Percentiles rank a stretch among this genome's conserved stretches.
Conservation (phyloP, 2,113 vertebrate genomes). For the Eonycteris spelaea region DNA sequence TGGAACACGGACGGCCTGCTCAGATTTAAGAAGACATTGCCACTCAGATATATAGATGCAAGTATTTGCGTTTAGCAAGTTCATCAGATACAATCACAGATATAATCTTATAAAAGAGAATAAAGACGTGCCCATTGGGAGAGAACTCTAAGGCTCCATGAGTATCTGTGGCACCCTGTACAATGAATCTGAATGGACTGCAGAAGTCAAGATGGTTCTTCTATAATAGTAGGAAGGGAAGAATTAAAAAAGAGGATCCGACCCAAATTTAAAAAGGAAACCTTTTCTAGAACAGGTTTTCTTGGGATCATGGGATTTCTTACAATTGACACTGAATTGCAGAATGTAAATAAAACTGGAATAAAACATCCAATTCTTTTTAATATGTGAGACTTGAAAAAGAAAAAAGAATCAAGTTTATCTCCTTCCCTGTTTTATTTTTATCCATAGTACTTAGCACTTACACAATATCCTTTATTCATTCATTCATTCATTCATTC, state of each 20-base stretch:
- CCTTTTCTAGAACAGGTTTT: not conserved
- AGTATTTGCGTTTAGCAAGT: not conserved
- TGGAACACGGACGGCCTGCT: slow-evolving; percentile 97
- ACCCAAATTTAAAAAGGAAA: not conserved
- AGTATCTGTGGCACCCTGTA: not conserved
- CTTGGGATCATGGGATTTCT: not conserved
- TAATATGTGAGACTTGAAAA: not conserved
- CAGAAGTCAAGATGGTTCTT: not conserved
- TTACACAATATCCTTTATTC: not conserved
- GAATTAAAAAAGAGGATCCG: not conserved
- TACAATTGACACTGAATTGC: not conserved
- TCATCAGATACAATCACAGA: not conserved
- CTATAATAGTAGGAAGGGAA: not conserved
- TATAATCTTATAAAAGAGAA: not conserved
- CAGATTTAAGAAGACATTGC: slow-evolving; percentile 44
- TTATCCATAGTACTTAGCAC: slow-evolving; percentile 3
- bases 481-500: not conserved
- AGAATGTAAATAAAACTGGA: not conserved
- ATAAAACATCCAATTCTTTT: not conserved
- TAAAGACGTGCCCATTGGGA: not conserved
- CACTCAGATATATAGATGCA: not conserved
- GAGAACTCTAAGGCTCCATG: not conserved
- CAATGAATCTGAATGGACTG: not conserved
- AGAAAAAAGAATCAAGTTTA: not conserved
- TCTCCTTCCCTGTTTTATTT: not conserved